Evolutionary conservation across 2,797 vertebrate genomes (phyloP).

Genomic region (Alcedo atthis): DNA sequence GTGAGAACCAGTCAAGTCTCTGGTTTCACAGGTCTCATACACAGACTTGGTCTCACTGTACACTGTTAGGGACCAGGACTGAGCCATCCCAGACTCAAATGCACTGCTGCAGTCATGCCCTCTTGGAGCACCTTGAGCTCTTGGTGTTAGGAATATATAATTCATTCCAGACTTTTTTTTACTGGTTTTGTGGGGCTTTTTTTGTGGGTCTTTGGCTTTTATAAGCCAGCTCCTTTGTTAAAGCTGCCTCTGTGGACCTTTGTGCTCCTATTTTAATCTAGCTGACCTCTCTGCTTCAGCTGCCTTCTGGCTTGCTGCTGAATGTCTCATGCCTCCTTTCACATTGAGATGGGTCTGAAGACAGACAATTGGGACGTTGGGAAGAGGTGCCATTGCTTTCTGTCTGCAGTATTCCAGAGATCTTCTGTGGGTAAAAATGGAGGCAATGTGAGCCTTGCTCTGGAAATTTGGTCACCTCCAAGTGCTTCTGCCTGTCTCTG

Average conservation of each 20-base stretch:
- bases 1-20: not conserved
- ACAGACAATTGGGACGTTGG: not conserved
- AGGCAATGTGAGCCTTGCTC: not conserved
- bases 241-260: not conserved
- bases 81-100: not conserved
- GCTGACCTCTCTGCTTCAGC: not conserved
- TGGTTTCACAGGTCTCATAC: not conserved
- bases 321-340: not conserved
- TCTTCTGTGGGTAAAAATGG: not conserved
- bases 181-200: fast-evolving
- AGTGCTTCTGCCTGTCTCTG: not conserved
- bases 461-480: not conserved
- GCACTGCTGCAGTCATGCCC: not conserved
- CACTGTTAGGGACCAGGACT: not conserved
- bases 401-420: not conserved
- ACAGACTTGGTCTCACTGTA: not conserved
- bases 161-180: not conserved
- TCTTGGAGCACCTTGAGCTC: not conserved
- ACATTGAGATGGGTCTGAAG: not conserved
- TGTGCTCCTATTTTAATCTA: not conserved
- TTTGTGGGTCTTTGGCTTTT: no score
- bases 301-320: not conserved
- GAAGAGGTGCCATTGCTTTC: not conserved
- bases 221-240: not conserved
- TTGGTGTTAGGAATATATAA: not conserved